Conservation (phyloP, 2,797 vertebrate species). For the Simalia tracyae region DNA sequence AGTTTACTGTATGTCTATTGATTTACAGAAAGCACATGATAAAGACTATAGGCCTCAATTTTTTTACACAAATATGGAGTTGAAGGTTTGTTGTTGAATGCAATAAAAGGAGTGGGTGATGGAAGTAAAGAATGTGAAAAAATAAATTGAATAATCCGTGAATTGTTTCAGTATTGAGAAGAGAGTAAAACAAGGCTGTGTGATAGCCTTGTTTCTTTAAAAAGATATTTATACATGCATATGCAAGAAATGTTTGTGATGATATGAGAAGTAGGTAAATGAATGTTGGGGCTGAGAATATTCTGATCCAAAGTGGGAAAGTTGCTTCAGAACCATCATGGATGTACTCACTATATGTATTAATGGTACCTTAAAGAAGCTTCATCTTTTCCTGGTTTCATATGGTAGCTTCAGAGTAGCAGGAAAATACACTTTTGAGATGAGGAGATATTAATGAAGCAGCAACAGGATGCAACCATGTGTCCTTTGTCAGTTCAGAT, state of each 20-base stretch:
- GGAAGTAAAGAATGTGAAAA: neutral
- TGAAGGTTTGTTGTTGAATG: neutral
- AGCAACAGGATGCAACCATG: neutral
- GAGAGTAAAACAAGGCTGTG: neutral
- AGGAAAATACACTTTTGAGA: neutral
- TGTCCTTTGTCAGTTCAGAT: neutral
- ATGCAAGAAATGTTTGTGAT: neutral
- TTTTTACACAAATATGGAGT: neutral
- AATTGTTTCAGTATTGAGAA: neutral
- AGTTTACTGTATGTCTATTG: neutral
- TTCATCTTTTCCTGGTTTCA: neutral
- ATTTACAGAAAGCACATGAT: neutral
- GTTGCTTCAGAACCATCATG: neutral
- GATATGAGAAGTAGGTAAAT: neutral
- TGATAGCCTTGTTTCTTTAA: neutral
- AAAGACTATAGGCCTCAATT: neutral
- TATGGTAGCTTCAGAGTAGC: neutral
- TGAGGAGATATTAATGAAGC: neutral
- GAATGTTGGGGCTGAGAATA: neutral
- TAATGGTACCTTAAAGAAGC: neutral
- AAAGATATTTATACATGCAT: neutral
- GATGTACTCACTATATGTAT: neutral
- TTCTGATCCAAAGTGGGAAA: neutral
- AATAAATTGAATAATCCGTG: neutral
- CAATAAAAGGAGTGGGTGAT: neutral